Conservation (phyloP, 2,797 vertebrate genomes). For the Chlorospingus flavigularis region DNA sequence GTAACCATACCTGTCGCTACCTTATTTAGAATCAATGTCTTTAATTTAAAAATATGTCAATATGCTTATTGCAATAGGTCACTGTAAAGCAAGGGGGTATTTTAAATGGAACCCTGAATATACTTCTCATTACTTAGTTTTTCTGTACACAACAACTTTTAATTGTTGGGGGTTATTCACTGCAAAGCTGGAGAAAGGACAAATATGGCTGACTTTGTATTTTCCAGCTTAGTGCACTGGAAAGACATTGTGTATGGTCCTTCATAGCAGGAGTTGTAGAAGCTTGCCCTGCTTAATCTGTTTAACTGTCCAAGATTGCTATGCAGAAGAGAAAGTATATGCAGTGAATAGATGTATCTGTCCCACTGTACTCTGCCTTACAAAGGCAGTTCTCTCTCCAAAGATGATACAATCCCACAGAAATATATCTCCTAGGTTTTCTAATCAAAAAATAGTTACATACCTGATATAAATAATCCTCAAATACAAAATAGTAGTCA, state of each 20-base stretch:
- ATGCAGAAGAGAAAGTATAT: neutral
- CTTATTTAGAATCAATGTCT: neutral
- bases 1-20: neutral
- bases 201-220: neutral
- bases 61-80: neutral
- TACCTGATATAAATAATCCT: conserved; percentile 99
- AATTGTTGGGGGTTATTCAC: neutral
- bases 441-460: neutral
- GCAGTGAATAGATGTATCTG: neutral
- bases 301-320: neutral
- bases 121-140: neutral
- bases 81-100: neutral
- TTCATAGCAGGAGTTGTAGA: neutral
- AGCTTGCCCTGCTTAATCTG: neutral
- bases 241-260: neutral
- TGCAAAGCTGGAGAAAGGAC: neutral
- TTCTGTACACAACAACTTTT: neutral
- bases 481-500: conserved; percentile 99
- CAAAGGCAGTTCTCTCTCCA: neutral
- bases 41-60: neutral
- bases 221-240: neutral
- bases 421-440: neutral
- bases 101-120: neutral
- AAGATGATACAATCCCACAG: neutral
- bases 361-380: neutral